These are phyloP conservation scores for Myrmecobius fasciatus DNA, from an alignment of 2,113 vertebrate genomes.

Conservation along the genomic window DNA sequence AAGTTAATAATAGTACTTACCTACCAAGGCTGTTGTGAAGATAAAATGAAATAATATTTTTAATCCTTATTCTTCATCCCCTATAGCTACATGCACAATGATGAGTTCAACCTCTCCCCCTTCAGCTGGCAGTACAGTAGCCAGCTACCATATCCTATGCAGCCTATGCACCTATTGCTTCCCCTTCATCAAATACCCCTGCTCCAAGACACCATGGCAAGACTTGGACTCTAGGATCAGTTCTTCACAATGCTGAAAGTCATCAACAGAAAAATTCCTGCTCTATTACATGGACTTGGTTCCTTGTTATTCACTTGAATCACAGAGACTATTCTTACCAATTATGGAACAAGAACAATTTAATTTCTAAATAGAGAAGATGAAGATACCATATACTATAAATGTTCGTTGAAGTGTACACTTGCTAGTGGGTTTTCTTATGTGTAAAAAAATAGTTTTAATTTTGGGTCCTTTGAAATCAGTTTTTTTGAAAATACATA, in stretches of 20 bases:
- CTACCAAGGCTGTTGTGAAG: too few species aligned
- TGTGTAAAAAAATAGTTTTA: conserved; percentile 53
- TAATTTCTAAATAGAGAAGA: conserved; percentile 99
- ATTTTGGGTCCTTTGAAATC: conserved; percentile 68
- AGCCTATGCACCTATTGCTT: conserved; percentile 95
- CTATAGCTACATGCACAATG: conserved; percentile 92
- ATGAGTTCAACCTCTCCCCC: conserved; percentile 95
- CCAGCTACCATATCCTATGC: conserved; percentile 88
- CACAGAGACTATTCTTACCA: conserved; percentile 93
- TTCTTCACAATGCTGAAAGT: conserved; percentile 92
- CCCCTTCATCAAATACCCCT: conserved; percentile 98
- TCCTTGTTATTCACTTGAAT: conserved; percentile 95
- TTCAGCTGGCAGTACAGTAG: conserved; percentile 94
- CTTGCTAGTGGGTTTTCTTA: conserved; percentile 58
- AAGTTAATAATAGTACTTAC: too few species aligned
- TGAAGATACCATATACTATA: conserved; percentile 92
- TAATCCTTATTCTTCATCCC: conserved; percentile 91
- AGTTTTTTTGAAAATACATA: conserved; percentile 56
- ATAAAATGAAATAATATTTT: too few species aligned
- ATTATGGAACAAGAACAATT: conserved; percentile 90
- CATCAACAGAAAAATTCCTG: conserved; percentile 95
- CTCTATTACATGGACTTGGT: conserved; percentile 93
- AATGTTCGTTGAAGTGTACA: conserved; percentile 9
- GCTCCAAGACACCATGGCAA: conserved; percentile 88
- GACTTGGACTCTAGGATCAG: conserved; percentile 89